Conservation (phyloP, 2,888 invertebrate genomes). For the Capitulum mitella region DNA sequence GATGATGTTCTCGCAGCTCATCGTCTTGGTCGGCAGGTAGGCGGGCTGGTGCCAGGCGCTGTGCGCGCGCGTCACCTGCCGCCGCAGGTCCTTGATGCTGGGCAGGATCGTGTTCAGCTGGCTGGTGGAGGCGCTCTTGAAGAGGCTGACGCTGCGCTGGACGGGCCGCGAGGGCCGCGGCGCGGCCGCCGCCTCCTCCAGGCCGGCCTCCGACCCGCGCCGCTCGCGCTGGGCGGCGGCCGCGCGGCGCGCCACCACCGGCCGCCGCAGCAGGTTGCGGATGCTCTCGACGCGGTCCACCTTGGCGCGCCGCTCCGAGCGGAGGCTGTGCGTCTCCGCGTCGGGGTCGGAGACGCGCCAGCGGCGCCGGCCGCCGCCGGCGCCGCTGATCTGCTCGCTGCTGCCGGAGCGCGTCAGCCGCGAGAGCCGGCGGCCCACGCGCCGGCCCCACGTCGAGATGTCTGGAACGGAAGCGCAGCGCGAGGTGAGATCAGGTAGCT, state of each 20-base stretch:
- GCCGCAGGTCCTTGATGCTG: constrained; percentile 25
- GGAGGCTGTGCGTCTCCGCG: constrained; percentile 18
- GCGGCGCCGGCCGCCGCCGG: not conserved
- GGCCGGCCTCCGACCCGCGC: not conserved
- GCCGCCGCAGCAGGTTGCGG: constrained; percentile 35
- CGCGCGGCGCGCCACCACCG: constrained; percentile 11
- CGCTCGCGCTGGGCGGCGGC: not conserved
- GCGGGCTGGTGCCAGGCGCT: not conserved
- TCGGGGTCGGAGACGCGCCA: constrained; percentile 18
- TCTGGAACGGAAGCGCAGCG: no score
- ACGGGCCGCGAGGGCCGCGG: not conserved
- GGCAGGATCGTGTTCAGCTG: constrained; percentile 9
- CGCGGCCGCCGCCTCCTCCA: not conserved
- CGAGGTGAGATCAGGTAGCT: no score
- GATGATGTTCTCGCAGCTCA: constrained; percentile 65
- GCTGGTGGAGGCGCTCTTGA: constrained; percentile 24
- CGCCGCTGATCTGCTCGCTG: constrained; percentile 47
- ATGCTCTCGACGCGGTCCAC: constrained; percentile 36
- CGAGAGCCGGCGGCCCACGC: constrained; percentile 69
- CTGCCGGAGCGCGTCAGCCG: constrained; percentile 60
- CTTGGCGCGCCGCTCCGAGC: constrained; percentile 29
- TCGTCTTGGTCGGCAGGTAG: constrained; percentile 55
- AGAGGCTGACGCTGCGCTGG: constrained; percentile 20
- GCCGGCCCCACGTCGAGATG: constrained; percentile 65
- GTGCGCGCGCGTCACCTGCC: not conserved